Evolutionary conservation across 2,888 invertebrate genomes (phyloP), one percentile per base, ranked within the genome.

Genomic region (Trissolcus japonicus): DNA sequence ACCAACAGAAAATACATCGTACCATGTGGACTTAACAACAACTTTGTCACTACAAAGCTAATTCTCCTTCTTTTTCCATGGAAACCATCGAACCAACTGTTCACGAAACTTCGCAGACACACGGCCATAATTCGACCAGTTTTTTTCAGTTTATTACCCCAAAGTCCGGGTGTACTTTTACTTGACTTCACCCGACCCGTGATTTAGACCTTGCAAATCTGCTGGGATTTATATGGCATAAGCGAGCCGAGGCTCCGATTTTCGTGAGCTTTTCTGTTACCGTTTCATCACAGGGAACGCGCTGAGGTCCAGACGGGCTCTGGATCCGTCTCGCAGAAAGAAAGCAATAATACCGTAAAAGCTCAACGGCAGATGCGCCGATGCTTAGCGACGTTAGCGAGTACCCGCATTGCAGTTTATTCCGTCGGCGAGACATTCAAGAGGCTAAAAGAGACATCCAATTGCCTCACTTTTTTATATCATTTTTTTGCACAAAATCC

Each of bases 181-280:
- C 66, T 73, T 66, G 73, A 73, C 73, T 73, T 71, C 65, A 48
- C 54, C 59, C 57, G 60, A 55, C 54, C 61, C 35, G 57, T 74
- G 79, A 76, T 62, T 77, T 63, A 67, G 67, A 71, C 69, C 61
- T 73, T 76, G 75, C 82, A 79, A 78, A 79, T 80, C 77, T 79
- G 79, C 73, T 63, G 59, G 80, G 76, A 76, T 80, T 79, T 81
- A 80, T 80, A 80, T 79, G 77, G 71, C 79, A 72, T 78, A 76
- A 79, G 46, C 55, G 63, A 63, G 72, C 63, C 61, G 65, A 25
- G 25, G 25, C 71, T 65, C 65, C 76, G 71, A 79, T 75, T 77
- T 72, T 46, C 67, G 77, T 53, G 61, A 53, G 68, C 43, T 73
- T 72, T 72, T 71, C 61, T 65, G 56, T 56, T 69, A 48, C 68